Percentiles rank a stretch among this genome's conserved stretches.
Evolutionary conservation across 2,113 vertebrate genomes (phyloP).

Genomic region (cattle (Bos taurus)): ARS-UCD2.0 NC_037337.1:20104501-20105000

Average conservation of each 20-base stretch:
- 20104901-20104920: neutral
- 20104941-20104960: neutral
- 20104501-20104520: neutral
- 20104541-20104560: neutral
- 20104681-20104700: neutral
- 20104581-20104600: neutral
- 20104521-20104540: neutral
- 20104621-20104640: neutral
- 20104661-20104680: neutral
- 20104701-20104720: neutral
- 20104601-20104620: conserved; percentile 24
- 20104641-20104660: neutral
- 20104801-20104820: neutral
- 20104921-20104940: neutral
- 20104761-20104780: too few species aligned
- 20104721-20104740: neutral
- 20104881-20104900: neutral
- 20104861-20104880: neutral
- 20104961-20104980: neutral
- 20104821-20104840: neutral
- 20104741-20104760: neutral
- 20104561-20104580: neutral
- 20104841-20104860: neutral
- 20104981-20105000: neutral
- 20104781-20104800: accelerated